Evolutionary conservation across 2,797 vertebrate species (phyloP).

Genomic region (Pseudomugil gertrudae): DNA sequence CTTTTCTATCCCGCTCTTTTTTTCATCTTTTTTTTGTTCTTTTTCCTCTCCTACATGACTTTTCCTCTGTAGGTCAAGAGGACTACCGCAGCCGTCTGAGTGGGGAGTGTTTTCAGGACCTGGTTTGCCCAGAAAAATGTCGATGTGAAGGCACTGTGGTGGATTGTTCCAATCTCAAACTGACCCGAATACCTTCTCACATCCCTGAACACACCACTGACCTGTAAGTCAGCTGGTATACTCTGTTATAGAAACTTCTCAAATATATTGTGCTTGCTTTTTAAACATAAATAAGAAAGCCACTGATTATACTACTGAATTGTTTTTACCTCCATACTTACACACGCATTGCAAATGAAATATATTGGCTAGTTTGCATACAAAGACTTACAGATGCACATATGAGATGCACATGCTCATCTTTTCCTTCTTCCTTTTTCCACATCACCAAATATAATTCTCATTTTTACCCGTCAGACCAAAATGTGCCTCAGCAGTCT

Average conservation of each 20-base stretch:
- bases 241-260: not conserved
- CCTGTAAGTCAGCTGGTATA: constrained; percentile 84
- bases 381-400: constrained; percentile 13
- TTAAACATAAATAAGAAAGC: no score
- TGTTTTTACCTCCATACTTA: no score
- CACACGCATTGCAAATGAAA: not conserved
- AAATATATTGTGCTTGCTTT: no score
- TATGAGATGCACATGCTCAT: constrained; percentile 8
- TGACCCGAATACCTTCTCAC: constrained; percentile 87
- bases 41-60: constrained; percentile 33
- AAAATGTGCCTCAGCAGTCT: constrained; percentile 54
- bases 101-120: constrained; percentile 94
- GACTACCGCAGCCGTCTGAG: constrained; percentile 93
- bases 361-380: not conserved
- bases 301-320: no score
- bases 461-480: constrained; percentile 48
- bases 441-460: constrained; percentile 46
- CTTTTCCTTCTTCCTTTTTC: constrained; percentile 10
- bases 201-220: constrained; percentile 94
- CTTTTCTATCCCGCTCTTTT: not conserved
- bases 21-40: constrained; percentile 1
- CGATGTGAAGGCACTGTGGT: constrained; percentile 96
- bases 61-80: constrained; percentile 86
- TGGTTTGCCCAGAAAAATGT: constrained; percentile 94
- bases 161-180: constrained; percentile 96